Evolutionary conservation across 1,140 invertebrate species (phyloP).

Genomic region (Calephelis nemesis): DNA sequence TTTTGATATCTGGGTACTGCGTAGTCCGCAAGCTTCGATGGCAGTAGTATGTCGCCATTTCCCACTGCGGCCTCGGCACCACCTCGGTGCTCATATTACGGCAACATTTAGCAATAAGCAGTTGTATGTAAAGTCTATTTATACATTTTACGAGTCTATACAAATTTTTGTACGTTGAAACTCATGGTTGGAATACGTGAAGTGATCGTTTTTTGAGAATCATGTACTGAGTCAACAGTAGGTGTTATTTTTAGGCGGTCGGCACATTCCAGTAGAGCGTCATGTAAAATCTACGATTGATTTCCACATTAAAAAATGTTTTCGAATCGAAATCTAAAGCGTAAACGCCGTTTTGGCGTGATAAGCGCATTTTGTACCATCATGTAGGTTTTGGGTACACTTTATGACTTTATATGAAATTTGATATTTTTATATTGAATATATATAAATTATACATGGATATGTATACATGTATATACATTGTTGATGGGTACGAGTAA

Average conservation of each 20-base stretch:
- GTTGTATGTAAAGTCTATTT: constrained; percentile 78
- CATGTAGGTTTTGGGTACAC: constrained; percentile 79
- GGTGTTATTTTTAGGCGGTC: constrained; percentile 75
- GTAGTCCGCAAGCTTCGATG: background rate
- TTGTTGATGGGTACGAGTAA: constrained; percentile 77
- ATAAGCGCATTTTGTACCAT: constrained; percentile 75
- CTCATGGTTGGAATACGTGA: constrained; percentile 69
- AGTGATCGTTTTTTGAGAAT: constrained; percentile 78
- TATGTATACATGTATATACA: constrained; percentile 79
- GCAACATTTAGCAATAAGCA: constrained; percentile 77
- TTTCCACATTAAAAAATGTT: constrained; percentile 75
- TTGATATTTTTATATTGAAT: constrained; percentile 80
- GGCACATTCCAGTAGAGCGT: constrained; percentile 77
- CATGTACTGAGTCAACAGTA: constrained; percentile 75
- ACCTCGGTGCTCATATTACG: constrained; percentile 41
- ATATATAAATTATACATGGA: constrained; percentile 79
- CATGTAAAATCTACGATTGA: constrained; percentile 75
- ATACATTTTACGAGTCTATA: constrained; percentile 79
- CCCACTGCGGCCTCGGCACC: constrained; percentile 28
- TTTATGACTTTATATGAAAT: constrained; percentile 80
- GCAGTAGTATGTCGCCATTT: constrained; percentile 2
- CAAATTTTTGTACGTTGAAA: constrained; percentile 77
- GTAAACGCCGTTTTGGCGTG: constrained; percentile 65
- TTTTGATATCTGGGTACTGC: no score
- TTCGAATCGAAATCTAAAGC: constrained; percentile 69